phyloP scores from a whole-genome alignment of 2,113 vertebrate species.

The Lichenostomus cassidix region DNA sequence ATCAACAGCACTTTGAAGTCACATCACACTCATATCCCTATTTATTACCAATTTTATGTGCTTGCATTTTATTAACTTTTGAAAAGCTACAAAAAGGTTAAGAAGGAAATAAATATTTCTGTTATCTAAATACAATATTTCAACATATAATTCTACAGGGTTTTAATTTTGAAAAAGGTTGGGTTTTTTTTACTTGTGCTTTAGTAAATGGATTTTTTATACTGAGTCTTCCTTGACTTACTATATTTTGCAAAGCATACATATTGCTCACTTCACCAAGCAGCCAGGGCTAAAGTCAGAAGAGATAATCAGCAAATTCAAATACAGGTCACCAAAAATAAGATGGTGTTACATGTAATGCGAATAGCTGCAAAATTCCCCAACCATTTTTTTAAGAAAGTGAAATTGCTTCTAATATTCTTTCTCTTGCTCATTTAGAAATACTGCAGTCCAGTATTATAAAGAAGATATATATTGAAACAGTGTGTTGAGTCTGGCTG shows the following conservation, averaged over 20 bases:
- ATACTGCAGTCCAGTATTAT: not conserved
- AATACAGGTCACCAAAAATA: not conserved
- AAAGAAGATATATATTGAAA: not conserved
- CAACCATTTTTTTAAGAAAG: not conserved
- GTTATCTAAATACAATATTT: not conserved
- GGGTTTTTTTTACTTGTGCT: not conserved
- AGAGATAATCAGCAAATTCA: constrained; percentile 24
- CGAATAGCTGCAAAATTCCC: not conserved
- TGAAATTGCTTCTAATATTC: not conserved
- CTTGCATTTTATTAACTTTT: not conserved
- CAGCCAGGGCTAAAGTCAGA: constrained; percentile 23
- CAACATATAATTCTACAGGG: not conserved
- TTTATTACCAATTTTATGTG: not conserved
- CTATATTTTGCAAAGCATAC: not conserved
- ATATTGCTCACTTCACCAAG: constrained; percentile 52
- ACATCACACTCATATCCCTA: not conserved
- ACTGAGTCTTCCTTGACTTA: constrained; percentile 30
- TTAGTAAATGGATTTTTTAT: constrained; percentile 60
- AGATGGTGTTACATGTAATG: not conserved
- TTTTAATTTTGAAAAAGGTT: not conserved
- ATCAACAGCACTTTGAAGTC: not conserved
- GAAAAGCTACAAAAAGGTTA: not conserved
- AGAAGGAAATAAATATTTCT: not conserved
- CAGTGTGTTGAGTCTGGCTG: not conserved
- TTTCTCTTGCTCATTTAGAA: not conserved